Evolutionary conservation across 2,888 invertebrate genomes (phyloP).

Genomic region (Lamellibrachia satsuma): DNA sequence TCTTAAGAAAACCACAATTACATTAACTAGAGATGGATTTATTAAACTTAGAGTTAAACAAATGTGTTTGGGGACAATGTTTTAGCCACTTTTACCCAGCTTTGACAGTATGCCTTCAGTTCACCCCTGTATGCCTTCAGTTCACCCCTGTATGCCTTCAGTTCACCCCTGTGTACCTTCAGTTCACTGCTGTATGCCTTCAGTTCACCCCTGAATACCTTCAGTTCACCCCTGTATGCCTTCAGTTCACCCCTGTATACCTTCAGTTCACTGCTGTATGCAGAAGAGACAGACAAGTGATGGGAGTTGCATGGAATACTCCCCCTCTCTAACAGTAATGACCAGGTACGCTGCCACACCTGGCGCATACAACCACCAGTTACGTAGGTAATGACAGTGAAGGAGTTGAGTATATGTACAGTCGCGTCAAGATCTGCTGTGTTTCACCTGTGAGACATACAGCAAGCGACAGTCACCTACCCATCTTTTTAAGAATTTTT

Average conservation of each 20-base stretch:
- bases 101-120: not conserved
- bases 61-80: not conserved
- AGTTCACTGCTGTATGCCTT: too few relatives aligned
- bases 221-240: not conserved
- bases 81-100: not conserved
- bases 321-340: not conserved
- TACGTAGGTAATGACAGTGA: not conserved
- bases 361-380: not conserved
- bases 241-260: not conserved
- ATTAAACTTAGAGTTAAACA: not conserved
- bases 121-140: not conserved
- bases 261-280: not conserved
- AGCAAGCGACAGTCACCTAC: not conserved
- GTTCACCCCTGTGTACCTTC: not conserved
- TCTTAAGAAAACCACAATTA: not conserved
- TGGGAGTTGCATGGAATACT: not conserved
- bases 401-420: not conserved
- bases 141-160: not conserved
- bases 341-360: not conserved
- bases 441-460: not conserved
- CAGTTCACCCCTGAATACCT: not conserved
- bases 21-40: not conserved
- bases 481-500: not conserved
- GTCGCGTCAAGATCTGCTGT: not conserved
- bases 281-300: not conserved